These are phyloP conservation scores for Papilio gigon DNA, from an alignment of 2,888 invertebrate genomes.

Conservation along the genomic window DNA sequence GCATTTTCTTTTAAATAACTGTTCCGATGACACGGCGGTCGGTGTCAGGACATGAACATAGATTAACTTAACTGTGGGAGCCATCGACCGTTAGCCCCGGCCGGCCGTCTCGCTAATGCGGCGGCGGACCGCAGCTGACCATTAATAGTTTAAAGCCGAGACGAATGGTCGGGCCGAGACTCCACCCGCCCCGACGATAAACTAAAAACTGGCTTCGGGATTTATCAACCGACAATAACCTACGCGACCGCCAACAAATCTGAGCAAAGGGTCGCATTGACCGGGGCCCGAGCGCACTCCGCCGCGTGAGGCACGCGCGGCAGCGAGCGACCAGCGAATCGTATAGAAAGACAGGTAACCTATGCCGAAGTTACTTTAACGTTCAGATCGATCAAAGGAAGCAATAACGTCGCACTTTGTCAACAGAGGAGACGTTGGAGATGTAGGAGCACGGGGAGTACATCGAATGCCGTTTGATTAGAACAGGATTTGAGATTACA, in stretches of 20 bases:
- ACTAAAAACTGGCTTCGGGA: slow-evolving; percentile 61
- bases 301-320: slow-evolving; percentile 41
- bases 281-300: slow-evolving; percentile 43
- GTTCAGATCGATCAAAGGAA: neutral
- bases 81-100: slow-evolving; percentile 22
- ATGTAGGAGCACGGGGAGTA: neutral
- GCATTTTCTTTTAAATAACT: slow-evolving; percentile 1
- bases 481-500: neutral
- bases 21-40: neutral
- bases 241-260: slow-evolving; percentile 65
- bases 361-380: neutral
- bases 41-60: slow-evolving; percentile 1
- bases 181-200: slow-evolving; percentile 60
- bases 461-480: neutral
- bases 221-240: slow-evolving; percentile 60
- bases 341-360: neutral
- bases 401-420: neutral
- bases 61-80: slow-evolving; percentile 8
- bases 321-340: slow-evolving; percentile 37
- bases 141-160: slow-evolving; percentile 53
- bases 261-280: slow-evolving; percentile 53
- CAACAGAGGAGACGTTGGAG: neutral
- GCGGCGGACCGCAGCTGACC: slow-evolving; percentile 40
- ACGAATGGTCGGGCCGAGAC: slow-evolving; percentile 47
- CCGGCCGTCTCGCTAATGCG: slow-evolving; percentile 32